These are phyloP conservation scores for Dasypus novemcinctus DNA, from an alignment of 2,113 vertebrate species.

Conservation along the genomic window DNA sequence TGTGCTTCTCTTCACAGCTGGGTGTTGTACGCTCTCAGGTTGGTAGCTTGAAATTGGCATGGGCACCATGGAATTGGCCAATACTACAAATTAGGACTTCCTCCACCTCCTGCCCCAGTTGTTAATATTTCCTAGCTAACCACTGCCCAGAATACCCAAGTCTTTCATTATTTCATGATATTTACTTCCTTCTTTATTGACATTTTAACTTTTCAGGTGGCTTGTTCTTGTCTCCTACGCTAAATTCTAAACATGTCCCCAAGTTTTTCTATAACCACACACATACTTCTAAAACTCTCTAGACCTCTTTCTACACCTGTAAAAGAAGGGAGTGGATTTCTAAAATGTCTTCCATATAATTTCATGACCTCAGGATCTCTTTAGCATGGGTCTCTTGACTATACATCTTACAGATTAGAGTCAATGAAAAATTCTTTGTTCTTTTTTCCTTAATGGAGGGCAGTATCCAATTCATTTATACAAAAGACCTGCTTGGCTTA, in stretches of 20 bases:
- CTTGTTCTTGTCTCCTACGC: not conserved
- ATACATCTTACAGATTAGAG: not conserved
- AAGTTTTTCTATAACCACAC: not conserved
- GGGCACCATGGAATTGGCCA: not conserved
- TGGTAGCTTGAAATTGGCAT: not conserved
- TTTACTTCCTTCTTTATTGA: not conserved
- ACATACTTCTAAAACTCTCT: not conserved
- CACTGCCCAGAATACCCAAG: not conserved
- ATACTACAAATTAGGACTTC: not conserved
- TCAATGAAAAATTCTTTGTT: not conserved
- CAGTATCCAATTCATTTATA: not conserved
- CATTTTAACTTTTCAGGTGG: not conserved
- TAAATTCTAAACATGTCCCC: not conserved
- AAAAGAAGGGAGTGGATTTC: not conserved
- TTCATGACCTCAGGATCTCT: not conserved
- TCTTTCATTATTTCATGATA: not conserved
- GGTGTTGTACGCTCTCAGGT: not conserved
- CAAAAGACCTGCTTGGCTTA: not conserved
- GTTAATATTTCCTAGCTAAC: not conserved
- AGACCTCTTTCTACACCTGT: not conserved
- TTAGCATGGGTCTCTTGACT: not conserved
- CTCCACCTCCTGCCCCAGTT: rapidly evolving
- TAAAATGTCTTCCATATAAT: not conserved
- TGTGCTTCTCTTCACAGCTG: not conserved
- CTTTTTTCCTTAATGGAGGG: not conserved